Conservation (phyloP, 2,113 vertebrate species). For the Caretta caretta region DNA sequence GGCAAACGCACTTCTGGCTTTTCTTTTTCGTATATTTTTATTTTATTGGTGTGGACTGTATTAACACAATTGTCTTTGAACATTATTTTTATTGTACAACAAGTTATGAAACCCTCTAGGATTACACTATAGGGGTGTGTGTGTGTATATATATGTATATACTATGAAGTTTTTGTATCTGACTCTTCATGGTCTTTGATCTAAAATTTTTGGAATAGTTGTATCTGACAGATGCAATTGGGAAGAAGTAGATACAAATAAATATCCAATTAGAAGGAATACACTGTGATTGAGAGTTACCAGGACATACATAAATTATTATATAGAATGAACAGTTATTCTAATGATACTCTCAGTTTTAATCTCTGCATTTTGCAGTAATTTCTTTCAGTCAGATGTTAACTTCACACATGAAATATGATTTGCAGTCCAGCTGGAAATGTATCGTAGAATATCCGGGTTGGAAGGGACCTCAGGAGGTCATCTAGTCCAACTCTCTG, state of each 20-base stretch:
- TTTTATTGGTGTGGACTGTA: rapidly evolving
- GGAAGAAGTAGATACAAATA: background rate
- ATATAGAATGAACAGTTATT: background rate
- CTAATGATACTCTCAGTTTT: background rate
- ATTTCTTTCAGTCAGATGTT: background rate
- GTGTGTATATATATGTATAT: background rate
- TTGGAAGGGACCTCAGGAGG: no score
- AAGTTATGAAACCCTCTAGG: rapidly evolving
- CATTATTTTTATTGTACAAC: background rate
- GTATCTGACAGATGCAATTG: background rate
- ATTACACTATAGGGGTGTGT: background rate
- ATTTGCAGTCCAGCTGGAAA: background rate
- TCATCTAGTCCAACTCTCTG: no score
- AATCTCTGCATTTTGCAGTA: background rate
- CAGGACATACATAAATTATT: background rate
- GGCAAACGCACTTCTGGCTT: background rate
- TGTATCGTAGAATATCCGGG: background rate
- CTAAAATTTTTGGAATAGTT: background rate
- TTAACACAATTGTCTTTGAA: background rate
- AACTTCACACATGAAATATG: background rate
- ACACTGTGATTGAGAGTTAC: background rate
- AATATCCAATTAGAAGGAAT: background rate
- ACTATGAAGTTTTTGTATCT: background rate
- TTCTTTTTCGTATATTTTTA: background rate
- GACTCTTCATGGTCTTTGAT: background rate